Base-by-base conservation (phyloP, 2,888 invertebrate genomes). In the Sinhomidia bicolor region DNA sequence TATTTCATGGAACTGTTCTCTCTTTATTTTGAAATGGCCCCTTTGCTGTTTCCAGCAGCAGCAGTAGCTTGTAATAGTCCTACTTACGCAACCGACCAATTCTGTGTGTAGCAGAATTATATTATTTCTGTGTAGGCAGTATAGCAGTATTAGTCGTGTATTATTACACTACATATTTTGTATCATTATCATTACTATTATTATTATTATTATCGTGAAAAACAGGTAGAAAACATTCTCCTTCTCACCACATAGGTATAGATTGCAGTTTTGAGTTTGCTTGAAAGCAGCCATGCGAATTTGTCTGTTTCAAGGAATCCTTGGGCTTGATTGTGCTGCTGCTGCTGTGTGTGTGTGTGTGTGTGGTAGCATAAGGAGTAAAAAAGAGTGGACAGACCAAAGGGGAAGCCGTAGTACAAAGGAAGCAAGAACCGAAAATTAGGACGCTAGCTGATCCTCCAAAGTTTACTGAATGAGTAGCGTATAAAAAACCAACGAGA, bases 361-460 rank as follows among this genome's bases (percentile, higher is more conserved):
- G 29, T 65, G 7, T 32, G 36, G 14, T 17, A 65, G n/a, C 7
- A 9, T 41, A 41, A 32, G 62, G 44, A 71, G 23, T 20, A 23
- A 36, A 3, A 44, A 20, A 20, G 23, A 71, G 10, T 20, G 44
- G 44, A 71, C 17, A 17, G 20, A 44, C 44, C 2, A 71, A 71
- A 71, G 44, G 10, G 71, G 71, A 6, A 17, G n/a, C 3, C 29
- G 12, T 29, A 44, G 71, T 44, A 71, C 71, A 71, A 71, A 71
- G 41, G 23, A 44, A 20, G 23, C 41, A 17, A 41, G 68, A 20
- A 41, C 68, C 68, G 41, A 68, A 68, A 71, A 71, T 71, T 71
- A 71, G 71, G 71, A 44, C 71, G 71, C 71, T 12, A 71, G 71
- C 36, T 71, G 71, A 71, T 71, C 71, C 71, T 71, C 71, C 20